Percentiles rank a stretch among this genome's conserved stretches.
Conservation (phyloP, 2,797 vertebrate species). For the Poecilia gillii region DNA sequence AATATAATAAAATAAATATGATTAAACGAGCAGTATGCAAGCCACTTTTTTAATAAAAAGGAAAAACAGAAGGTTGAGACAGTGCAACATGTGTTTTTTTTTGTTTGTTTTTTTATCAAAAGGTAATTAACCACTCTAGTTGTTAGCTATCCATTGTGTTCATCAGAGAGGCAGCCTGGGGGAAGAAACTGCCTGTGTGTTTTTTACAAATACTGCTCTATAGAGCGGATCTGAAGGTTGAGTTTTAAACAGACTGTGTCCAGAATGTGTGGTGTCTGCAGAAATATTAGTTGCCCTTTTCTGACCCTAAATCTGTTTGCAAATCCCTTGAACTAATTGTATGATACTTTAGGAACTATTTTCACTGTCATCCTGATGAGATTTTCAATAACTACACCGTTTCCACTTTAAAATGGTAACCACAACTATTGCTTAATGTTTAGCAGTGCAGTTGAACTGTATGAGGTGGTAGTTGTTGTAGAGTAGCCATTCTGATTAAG, state of each 20-base stretch:
- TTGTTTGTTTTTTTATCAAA: not conserved
- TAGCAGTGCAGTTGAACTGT: not conserved
- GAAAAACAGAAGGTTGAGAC: not conserved
- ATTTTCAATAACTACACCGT: not conserved
- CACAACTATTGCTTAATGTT: not conserved
- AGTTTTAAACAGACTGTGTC: not conserved
- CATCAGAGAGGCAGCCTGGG: not conserved
- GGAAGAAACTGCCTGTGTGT: not conserved
- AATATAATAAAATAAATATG: not conserved
- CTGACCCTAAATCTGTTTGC: not conserved
- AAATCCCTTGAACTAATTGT: not conserved
- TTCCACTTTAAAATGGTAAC: not conserved
- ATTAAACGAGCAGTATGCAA: not conserved
- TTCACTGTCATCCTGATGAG: not conserved
- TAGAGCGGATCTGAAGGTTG: not conserved
- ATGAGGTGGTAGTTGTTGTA: not conserved
- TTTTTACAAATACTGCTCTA: not conserved
- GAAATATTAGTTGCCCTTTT: not conserved
- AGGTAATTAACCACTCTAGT: not conserved
- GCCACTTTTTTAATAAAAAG: not conserved
- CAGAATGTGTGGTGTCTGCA: not conserved
- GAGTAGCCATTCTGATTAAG: not conserved
- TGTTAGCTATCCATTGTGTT: not conserved
- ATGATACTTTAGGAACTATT: not conserved
- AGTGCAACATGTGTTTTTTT: not conserved